phyloP scores from a whole-genome alignment of 1,140 invertebrate genomes.

The Camponotus vicinus region DNA sequence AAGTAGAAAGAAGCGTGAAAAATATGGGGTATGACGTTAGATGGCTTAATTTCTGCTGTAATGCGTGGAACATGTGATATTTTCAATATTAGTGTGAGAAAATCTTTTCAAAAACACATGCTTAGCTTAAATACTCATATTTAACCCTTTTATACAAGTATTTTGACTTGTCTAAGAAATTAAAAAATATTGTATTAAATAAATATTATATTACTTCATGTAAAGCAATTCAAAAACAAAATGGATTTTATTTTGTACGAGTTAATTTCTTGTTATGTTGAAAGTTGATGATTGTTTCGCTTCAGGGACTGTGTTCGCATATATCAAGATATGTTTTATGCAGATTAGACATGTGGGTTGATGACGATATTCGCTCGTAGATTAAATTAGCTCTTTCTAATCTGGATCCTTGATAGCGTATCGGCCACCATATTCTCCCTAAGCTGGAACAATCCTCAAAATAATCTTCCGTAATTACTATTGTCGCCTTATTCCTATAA shows the following conservation, averaged over 20 bases:
- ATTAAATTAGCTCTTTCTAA: conserved; percentile 67
- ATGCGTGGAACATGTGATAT: conserved; percentile 1
- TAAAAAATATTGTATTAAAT: background rate
- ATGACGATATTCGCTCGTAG: conserved; percentile 16
- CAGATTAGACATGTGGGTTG: conserved; percentile 23
- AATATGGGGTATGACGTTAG: conserved; percentile 17
- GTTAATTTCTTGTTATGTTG: background rate
- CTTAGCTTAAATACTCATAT: conserved; percentile 5
- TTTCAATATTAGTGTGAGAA: conserved; percentile 4
- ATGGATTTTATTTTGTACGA: background rate
- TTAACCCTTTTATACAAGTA: background rate
- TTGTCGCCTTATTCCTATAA: conserved; percentile 61
- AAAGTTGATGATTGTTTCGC: background rate
- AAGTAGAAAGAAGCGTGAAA: conserved; percentile 19
- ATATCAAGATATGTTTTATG: conserved; percentile 3
- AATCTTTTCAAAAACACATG: conserved; percentile 10
- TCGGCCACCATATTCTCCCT: conserved; percentile 34
- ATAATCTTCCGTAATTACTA: conserved; percentile 62
- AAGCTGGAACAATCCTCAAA: conserved; percentile 56
- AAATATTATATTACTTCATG: background rate
- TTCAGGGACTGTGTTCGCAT: no score
- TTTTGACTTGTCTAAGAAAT: background rate
- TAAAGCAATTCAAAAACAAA: background rate
- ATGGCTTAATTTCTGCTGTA: conserved; percentile 44
- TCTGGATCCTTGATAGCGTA: conserved; percentile 49